These are phyloP conservation scores for Apaloderma vittatum DNA, from an alignment of 2,113 vertebrate genomes.

Conservation along the genomic window DNA sequence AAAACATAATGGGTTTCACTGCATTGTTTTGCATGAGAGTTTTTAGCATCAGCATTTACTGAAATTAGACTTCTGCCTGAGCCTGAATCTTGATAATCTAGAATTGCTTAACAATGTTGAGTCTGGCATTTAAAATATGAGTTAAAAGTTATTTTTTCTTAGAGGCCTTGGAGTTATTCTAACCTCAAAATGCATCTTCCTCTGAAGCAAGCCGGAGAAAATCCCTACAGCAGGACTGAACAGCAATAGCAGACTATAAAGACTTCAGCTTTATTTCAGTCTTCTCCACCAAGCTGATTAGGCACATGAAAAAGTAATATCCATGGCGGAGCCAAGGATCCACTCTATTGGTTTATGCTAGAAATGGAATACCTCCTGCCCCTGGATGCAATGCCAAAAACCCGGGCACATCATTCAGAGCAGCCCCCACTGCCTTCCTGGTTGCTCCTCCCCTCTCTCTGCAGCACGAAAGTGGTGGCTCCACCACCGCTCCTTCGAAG, in stretches of 20 bases:
- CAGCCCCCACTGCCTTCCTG: fast-evolving
- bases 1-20: not conserved
- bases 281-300: not conserved
- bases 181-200: not conserved
- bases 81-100: not conserved
- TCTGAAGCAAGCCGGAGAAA: not conserved
- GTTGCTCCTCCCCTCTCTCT: not conserved
- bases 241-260: not conserved
- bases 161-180: not conserved
- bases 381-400: not conserved
- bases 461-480: not conserved
- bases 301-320: not conserved
- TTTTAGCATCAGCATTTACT: not conserved
- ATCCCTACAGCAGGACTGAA: not conserved
- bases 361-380: not conserved
- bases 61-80: not conserved
- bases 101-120: not conserved
- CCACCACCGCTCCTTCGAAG: not conserved
- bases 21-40: not conserved
- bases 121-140: not conserved
- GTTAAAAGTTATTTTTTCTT: not conserved
- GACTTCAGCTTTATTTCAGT: not conserved
- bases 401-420: fast-evolving
- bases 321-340: not conserved
- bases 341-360: not conserved